Evolutionary conservation across 2,113 vertebrate species (phyloP), one percentile per base, ranked within the genome.

Genomic region (Callaeas wilsoni): DNA sequence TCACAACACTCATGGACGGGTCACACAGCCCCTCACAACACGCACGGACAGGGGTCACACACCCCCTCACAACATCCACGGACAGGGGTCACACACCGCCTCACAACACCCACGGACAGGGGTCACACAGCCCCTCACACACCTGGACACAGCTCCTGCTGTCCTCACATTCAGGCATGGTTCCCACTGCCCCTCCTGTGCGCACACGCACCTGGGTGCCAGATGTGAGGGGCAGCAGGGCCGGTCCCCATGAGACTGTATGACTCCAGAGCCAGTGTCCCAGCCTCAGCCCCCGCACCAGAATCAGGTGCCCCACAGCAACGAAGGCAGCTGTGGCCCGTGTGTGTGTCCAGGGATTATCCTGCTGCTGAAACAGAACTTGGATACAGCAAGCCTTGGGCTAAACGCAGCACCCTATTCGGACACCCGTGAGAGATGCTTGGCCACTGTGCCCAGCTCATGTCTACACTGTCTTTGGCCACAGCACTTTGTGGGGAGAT

Each of bases 381-480:
- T 25, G n/a, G 52, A 30, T 37, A 35, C 49, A 46, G 13, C 7
- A 16, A 69, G 37, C 17, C 16, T 39, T 18, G n/a, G 25, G 32
- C 32, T 27, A 55, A 76, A 59, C 39, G 15, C 7, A 22, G n/a
- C 39, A 22, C 8, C 0, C 1, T 27, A 1, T 33, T 63, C 23
- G 25, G 6, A 12, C 57, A 73, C 68, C 29, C 37, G 29, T 12
- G 59, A 73, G 39, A 37, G 59, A 37, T 26, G 32, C 26, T 70
- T 23, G 2, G 2, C 77, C 27, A 15, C 23, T 18, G 1, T 3
- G 7, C 10, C 7, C 30, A n/a, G 9, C 13, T 42, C 15, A 0
- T 0, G 5, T 27, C 17, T 2, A 0, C 26, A 0, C 13, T 1
- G 16, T 7, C 62, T 80, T 22, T 32, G 32, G 50, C 37, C 65